Evolutionary conservation across 2,888 invertebrate genomes (phyloP).

Genomic region (Blastobasis lacticolella): DNA sequence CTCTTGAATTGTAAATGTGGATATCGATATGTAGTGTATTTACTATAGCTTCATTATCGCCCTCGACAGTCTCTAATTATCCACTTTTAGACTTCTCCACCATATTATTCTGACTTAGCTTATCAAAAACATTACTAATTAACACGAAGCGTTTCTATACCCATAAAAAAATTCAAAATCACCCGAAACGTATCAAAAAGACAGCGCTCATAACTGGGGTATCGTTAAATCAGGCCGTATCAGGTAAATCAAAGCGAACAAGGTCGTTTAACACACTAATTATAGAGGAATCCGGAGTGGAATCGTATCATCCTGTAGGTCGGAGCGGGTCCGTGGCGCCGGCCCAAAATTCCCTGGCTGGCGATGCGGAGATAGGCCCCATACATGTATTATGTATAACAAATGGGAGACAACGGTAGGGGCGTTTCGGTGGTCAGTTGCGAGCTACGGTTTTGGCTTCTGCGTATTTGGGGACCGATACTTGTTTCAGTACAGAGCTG

Average conservation of each 20-base stretch:
- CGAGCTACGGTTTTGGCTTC: constrained; percentile 7
- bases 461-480: constrained; percentile 3
- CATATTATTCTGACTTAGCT: too few relatives aligned
- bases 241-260: constrained; percentile 9
- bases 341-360: constrained; percentile 62
- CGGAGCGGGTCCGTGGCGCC: constrained; percentile 53
- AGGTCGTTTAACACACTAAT: constrained; percentile 12
- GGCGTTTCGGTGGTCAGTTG: constrained; percentile 20
- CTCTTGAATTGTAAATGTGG: too few relatives aligned
- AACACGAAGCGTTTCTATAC: too few relatives aligned
- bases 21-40: too few relatives aligned
- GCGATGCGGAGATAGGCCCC: constrained; percentile 65
- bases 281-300: constrained; percentile 6
- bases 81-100: too few relatives aligned
- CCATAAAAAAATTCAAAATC: neutral
- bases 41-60: too few relatives aligned
- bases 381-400: constrained; percentile 72
- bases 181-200: neutral
- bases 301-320: constrained; percentile 48
- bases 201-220: neutral
- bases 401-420: constrained; percentile 60
- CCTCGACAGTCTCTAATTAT: too few relatives aligned
- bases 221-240: constrained; percentile 4
- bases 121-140: too few relatives aligned
- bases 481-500: too few relatives aligned